Evolutionary conservation across 2,113 vertebrate genomes (phyloP).

Genomic region (Clupea harengus): DNA sequence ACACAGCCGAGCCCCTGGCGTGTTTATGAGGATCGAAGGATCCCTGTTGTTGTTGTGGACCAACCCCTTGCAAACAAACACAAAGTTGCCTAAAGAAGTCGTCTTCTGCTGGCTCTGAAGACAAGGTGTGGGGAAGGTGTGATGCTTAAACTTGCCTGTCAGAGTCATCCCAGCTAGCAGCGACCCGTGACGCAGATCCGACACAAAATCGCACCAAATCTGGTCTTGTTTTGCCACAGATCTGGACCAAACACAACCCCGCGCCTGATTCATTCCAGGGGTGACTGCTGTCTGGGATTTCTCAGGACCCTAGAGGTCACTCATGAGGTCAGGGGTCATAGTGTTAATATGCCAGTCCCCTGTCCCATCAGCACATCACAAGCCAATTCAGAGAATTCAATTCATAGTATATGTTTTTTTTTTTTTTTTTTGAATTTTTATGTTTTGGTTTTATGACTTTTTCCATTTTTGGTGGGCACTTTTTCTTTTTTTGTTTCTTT

Average conservation of each 20-base stretch:
- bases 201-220: background rate
- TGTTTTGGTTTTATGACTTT: conserved; percentile 58
- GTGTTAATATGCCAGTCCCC: background rate
- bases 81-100: conserved; percentile 1
- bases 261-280: background rate
- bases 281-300: background rate
- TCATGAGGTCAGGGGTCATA: background rate
- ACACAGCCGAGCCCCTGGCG: background rate
- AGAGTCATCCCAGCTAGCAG: background rate
- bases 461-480: conserved; percentile 42
- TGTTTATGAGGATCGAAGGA: background rate
- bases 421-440: conserved; percentile 35
- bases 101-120: background rate
- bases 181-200: background rate
- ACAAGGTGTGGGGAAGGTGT: background rate
- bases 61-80: background rate
- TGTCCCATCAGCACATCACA: background rate
- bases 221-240: background rate
- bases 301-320: background rate
- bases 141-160: background rate
- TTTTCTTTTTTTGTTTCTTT: conserved; percentile 51
- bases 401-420: conserved; percentile 34
- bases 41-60: background rate
- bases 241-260: no score
- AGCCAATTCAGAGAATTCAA: background rate